These are phyloP conservation scores for Brachionus manjavacas DNA, from an alignment of 1,140 invertebrate genomes.

Conservation along the genomic window DNA sequence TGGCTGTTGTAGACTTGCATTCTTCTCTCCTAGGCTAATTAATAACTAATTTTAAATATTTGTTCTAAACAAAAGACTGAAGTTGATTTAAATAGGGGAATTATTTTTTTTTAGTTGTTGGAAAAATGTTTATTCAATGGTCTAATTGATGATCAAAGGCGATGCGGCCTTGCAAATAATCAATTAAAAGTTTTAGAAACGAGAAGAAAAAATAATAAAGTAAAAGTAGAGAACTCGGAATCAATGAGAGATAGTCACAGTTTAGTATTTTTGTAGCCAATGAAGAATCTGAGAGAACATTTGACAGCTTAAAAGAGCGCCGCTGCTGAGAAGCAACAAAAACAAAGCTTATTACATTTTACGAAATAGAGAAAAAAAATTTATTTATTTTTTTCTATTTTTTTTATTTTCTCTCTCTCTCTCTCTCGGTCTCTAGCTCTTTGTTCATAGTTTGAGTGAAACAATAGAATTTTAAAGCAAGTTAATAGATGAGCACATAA, in stretches of 20 bases:
- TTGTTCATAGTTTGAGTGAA: not conserved
- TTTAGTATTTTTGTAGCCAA: conserved; percentile 7
- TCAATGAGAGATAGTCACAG: not conserved
- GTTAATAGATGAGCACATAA: not conserved
- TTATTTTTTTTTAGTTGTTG: not conserved
- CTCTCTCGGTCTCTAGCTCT: not conserved
- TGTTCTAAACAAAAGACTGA: not conserved
- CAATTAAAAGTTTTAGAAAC: conserved; percentile 20
- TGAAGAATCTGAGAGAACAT: not conserved
- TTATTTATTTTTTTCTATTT: not conserved
- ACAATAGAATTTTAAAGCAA: not conserved
- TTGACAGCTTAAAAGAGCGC: not conserved
- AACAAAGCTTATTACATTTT: conserved; percentile 28
- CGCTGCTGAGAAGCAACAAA: not conserved
- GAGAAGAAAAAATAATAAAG: not conserved
- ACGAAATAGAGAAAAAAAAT: not conserved
- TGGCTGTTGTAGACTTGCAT: not conserved
- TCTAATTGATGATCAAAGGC: conserved; percentile 9
- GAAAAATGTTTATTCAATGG: not conserved
- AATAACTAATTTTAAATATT: not conserved
- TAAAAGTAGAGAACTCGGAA: not conserved
- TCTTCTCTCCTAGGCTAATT: not conserved
- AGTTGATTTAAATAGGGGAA: not conserved
- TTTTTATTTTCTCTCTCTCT: not conserved
- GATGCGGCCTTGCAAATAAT: not conserved